These are phyloP conservation scores for Pocillopora meandrina DNA, from an alignment of 92 coral and sea anemone genomes.

Conservation along the genomic window DNA sequence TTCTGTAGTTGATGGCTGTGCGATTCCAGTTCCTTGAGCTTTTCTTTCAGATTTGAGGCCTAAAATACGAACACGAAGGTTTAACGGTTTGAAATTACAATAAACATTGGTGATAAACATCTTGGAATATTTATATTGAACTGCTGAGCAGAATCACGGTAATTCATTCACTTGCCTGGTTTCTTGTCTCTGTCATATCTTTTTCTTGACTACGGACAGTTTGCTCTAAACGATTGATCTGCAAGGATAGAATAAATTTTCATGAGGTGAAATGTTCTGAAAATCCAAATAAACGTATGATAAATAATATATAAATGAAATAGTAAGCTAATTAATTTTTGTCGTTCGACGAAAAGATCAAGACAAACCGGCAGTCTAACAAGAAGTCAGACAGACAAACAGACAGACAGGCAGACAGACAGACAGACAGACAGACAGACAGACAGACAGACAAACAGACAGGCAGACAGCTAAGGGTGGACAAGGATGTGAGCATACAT, in stretches of 20 bases:
- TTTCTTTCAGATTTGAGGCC: slow-evolving; percentile 81
- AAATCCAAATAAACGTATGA: too few relatives aligned
- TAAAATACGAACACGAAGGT: slow-evolving; percentile 16
- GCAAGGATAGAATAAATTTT: background rate
- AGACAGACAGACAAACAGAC: too few relatives aligned
- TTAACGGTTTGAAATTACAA: background rate
- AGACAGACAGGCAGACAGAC: background rate
- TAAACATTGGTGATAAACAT: background rate
- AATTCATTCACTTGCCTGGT: slow-evolving; percentile 53
- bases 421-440: background rate
- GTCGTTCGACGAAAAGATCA: too few relatives aligned
- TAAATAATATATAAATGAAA: too few relatives aligned
- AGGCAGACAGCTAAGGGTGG: background rate
- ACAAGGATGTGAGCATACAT: background rate
- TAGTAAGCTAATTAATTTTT: too few relatives aligned
- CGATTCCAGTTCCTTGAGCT: slow-evolving; percentile 77
- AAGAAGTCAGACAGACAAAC: too few relatives aligned
- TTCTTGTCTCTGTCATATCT: slow-evolving; percentile 77
- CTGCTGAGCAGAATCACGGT: background rate
- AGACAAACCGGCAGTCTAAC: too few relatives aligned
- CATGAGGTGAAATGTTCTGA: background rate
- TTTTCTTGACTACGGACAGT: slow-evolving; percentile 71
- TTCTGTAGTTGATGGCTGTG: slow-evolving; percentile 77
- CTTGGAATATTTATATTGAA: background rate
- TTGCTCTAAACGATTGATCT: slow-evolving; percentile 77